phyloP scores from a whole-genome alignment of 2,888 invertebrate genomes.

The Lasioglossum zephyrum region DNA sequence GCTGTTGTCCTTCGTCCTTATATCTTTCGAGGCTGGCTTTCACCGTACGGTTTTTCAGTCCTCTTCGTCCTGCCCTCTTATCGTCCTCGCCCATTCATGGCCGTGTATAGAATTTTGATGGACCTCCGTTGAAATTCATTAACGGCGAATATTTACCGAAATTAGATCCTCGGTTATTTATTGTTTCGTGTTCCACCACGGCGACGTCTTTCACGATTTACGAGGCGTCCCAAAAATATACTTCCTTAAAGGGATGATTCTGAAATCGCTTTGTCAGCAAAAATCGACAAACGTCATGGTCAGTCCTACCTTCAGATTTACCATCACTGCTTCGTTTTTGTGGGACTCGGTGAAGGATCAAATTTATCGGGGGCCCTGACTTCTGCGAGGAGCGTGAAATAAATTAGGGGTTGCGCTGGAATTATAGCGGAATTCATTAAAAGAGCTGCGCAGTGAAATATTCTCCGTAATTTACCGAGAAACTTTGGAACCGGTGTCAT shows the following conservation, averaged over 20 bases:
- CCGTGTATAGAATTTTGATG: slow-evolving; percentile 44
- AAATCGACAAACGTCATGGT: neutral
- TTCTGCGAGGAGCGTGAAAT: neutral
- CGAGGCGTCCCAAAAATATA: too few relatives aligned
- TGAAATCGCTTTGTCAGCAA: neutral
- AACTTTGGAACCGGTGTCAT: neutral
- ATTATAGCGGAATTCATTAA: slow-evolving; percentile 2
- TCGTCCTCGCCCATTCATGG: slow-evolving; percentile 37
- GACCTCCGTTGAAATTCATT: slow-evolving; percentile 30
- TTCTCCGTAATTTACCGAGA: neutral
- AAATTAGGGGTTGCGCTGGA: neutral
- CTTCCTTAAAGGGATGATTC: neutral
- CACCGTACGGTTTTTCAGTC: slow-evolving; percentile 37
- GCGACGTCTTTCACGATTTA: too few relatives aligned
- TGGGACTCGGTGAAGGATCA: neutral
- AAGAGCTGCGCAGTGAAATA: neutral
- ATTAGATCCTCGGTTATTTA: neutral
- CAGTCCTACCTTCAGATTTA: neutral
- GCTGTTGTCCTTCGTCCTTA: slow-evolving; percentile 44
- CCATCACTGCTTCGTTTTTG: neutral
- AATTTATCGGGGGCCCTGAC: neutral
- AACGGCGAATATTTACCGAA: slow-evolving; percentile 18
- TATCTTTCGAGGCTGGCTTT: slow-evolving; percentile 45
- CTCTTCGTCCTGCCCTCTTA: slow-evolving; percentile 14
- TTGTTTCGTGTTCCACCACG: neutral